Base-by-base conservation (phyloP, 2,113 vertebrate species). In the Danio rerio region DNA sequence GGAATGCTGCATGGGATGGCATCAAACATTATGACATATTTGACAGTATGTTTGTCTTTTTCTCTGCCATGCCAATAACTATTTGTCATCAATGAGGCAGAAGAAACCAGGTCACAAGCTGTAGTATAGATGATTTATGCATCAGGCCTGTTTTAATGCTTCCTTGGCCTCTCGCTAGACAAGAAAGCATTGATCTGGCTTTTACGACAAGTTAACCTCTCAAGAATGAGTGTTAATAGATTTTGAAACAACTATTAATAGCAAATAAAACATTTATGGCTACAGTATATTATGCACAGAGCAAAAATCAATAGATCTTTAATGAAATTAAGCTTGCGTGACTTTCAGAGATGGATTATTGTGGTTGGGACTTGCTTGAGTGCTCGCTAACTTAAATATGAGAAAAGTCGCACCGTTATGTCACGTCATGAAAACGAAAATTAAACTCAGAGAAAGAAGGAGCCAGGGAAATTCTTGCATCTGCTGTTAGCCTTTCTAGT, bases 171-270 rank as follows among this genome's bases (percentile, higher is more conserved):
- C 77, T 45, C 12, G 9, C 80, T 10, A 82, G 50, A 76, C 40
- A 47, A 78, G 49, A 47, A 56, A 13, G 63, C 73, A 84, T 84
- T 65, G 82, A 83, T 84, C 76, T 31, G 47, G 18, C 11, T 75
- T 82, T 83, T 80, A 75, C 83, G 66, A 84, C 81, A 82, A 78
- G 77, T 80, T 78, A 73, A 84, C 71, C 74, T 84, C 82, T 76
- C 71, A 53, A 59, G 68, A 85, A 83, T 18, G 66, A 80, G 81
- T 71, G 56, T 84, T 87, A 87, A 87, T 84, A 70, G 86, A 82
- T 84, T 82, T 87, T 61, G 81, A 83, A 87, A 74, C 83, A 78
- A 78, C 66, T 74, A 83, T 83, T 85, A 87, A 85, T 85, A 85
- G 78, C 78, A 58, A 61, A 83, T 85, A 85, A 80, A 87, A 83